Base-by-base conservation (phyloP, 1,140 invertebrate genomes). In the Leucophenga varia region DNA sequence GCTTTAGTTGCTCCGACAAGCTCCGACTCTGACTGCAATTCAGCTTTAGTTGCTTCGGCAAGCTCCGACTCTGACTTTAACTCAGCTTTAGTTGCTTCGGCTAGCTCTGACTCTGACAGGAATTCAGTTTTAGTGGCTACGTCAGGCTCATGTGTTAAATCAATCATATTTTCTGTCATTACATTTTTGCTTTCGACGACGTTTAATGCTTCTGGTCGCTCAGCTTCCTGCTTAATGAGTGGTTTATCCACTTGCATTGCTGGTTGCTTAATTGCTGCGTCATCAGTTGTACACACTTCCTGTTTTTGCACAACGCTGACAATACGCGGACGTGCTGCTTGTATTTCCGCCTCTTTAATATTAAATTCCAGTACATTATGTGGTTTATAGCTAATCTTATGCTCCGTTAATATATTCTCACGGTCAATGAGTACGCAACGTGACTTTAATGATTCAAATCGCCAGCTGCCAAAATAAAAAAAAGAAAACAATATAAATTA, bases 391-490 rank as follows among this genome's bases (percentile, higher is more conserved):
- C 28, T 14, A 12, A 75, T 72, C 25, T 61, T 61, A 37, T 75
- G 54, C 34, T 75, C 69, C 7, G 49, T 56, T n/a, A 75, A 46
- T 14, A 74, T 35, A 51, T 64, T 65, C 43, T 75, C 72, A 12
- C 72, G 58, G 45, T 75, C 61, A 16, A 74, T 65, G 2, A 75
- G 41, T 25, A 75, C 60, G 43, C 72, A 75, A n/a, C 72, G 67
- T 1, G 59, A 70, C 44, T 72, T 75, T 5, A 75, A 41, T 0
- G 72, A 63, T 44, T 75, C 72, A 47, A 75, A 75, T n/a, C 72
- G 61, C 72, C 72, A 75, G 10, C 72, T 75, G 9, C n/a, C n/a
- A n/a, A n/a, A n/a, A n/a, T n/a, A n/a, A n/a, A n/a, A 41, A 48
- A 43, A 35, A 13, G 22, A 37, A 21, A 44, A 32, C 36, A 38